These are phyloP conservation scores for Sus cebifrons DNA, from an alignment of 2,797 vertebrate genomes.

Conservation along the genomic window DNA sequence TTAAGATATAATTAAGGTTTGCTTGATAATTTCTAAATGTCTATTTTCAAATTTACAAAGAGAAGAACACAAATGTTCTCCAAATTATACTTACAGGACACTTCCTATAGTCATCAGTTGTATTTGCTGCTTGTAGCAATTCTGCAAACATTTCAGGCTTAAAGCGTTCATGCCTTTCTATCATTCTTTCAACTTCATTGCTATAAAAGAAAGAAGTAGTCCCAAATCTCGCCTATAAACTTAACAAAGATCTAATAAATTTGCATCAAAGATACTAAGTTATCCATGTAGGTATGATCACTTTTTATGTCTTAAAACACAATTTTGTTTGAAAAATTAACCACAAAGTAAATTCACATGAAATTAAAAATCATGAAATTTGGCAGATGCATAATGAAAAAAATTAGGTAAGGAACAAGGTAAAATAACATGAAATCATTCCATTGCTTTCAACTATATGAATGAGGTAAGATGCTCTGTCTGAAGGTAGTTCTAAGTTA, in stretches of 20 bases:
- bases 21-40: neutral
- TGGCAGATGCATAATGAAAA: neutral
- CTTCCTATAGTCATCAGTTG: slow-evolving; percentile 96
- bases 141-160: slow-evolving; percentile 97
- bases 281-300: neutral
- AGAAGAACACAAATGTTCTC: neutral
- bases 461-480: neutral
- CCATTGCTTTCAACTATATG: neutral
- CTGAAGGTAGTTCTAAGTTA: neutral
- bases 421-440: slow-evolving; percentile 5
- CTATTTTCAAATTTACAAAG: slow-evolving; percentile 31
- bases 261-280: neutral
- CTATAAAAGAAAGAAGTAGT: slow-evolving; percentile 80
- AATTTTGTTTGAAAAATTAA: slow-evolving; percentile 31
- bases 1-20: neutral
- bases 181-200: slow-evolving; percentile 92
- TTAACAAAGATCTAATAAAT: neutral
- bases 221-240: neutral
- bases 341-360: slow-evolving; percentile 3
- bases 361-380: slow-evolving; percentile 3
- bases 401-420: neutral
- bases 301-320: slow-evolving; percentile 38
- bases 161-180: slow-evolving; percentile 94
- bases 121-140: slow-evolving; percentile 96
- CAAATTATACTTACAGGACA: slow-evolving; percentile 94